A percentile compares a stretch with the other conserved stretches of the same genome.
Conservation (phyloP, 2,113 vertebrate species). For the Sinocyclocheilus anophthalmus region DNA sequence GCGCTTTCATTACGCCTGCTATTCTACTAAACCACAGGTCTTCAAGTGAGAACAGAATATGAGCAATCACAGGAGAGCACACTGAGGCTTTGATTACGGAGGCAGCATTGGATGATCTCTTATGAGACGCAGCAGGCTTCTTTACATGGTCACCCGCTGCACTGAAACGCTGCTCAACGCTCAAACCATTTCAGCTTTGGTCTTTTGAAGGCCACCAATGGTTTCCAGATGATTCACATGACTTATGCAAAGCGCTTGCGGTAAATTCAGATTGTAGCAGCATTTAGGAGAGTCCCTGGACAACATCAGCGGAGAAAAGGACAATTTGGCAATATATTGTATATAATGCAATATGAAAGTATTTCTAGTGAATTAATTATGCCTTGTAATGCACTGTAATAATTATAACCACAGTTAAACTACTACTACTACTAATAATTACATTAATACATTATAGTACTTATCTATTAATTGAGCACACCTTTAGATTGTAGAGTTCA, state of each 20-base stretch:
- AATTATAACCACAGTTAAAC: too few species aligned
- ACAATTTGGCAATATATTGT: too few species aligned
- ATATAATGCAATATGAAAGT: too few species aligned
- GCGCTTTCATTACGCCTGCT: constrained; percentile 25
- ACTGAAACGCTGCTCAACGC: background rate
- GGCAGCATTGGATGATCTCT: background rate
- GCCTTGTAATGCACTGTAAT: too few species aligned
- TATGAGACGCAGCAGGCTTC: background rate
- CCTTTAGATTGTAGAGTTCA: too few species aligned
- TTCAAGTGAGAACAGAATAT: constrained; percentile 19
- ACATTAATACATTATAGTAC: too few species aligned
- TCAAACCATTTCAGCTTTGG: background rate
- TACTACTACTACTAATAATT: too few species aligned
- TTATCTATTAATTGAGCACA: too few species aligned
- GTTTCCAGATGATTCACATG: background rate
- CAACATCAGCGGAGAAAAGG: background rate
- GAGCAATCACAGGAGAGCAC: constrained; percentile 20
- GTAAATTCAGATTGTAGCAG: background rate
- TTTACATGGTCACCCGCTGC: background rate
- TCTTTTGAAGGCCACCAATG: background rate
- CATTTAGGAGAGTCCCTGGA: background rate
- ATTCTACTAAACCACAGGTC: constrained; percentile 22
- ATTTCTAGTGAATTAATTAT: too few species aligned
- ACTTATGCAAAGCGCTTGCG: background rate
- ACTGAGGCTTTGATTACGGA: background rate